These are phyloP conservation scores for Perizoma affinitatum DNA, from an alignment of 2,888 invertebrate genomes.

Conservation along the genomic window DNA sequence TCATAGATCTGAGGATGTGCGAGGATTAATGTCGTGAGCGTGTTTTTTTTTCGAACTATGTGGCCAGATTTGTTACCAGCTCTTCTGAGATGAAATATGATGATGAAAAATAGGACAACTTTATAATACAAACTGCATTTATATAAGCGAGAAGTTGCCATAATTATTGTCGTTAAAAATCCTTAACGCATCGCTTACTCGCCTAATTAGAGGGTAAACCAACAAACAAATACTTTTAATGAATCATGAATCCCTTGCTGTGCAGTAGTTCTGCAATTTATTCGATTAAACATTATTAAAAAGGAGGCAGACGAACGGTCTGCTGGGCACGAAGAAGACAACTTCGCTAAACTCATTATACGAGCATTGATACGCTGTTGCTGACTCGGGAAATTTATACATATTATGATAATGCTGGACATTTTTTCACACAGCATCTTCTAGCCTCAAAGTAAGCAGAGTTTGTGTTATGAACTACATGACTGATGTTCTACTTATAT, in stretches of 20 bases:
- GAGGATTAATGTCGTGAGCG: no score
- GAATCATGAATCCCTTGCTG: slow-evolving; percentile 15
- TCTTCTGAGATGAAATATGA: no score
- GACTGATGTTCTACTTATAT: no score
- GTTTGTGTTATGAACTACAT: no score
- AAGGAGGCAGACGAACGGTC: slow-evolving; percentile 42
- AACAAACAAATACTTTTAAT: slow-evolving; percentile 32
- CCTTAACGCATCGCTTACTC: slow-evolving; percentile 20
- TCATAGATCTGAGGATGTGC: no score
- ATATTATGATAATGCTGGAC: no score
- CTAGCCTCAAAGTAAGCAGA: no score
- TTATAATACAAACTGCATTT: background rate
- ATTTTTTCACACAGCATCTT: no score
- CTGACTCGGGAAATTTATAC: background rate
- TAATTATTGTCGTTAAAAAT: slow-evolving; percentile 21
- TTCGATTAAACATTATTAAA: slow-evolving; percentile 23
- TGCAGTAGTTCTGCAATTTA: slow-evolving; percentile 26
- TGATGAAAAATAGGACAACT: background rate
- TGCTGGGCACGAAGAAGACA: slow-evolving; percentile 44
- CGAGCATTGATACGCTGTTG: slow-evolving; percentile 42
- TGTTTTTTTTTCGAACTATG: no score
- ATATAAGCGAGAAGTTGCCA: background rate
- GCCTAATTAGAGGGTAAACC: slow-evolving; percentile 27
- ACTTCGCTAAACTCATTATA: slow-evolving; percentile 50
- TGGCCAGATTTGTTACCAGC: no score